Evolutionary conservation across 2,797 vertebrate genomes (phyloP).

Genomic region (Squalus acanthias): DNA sequence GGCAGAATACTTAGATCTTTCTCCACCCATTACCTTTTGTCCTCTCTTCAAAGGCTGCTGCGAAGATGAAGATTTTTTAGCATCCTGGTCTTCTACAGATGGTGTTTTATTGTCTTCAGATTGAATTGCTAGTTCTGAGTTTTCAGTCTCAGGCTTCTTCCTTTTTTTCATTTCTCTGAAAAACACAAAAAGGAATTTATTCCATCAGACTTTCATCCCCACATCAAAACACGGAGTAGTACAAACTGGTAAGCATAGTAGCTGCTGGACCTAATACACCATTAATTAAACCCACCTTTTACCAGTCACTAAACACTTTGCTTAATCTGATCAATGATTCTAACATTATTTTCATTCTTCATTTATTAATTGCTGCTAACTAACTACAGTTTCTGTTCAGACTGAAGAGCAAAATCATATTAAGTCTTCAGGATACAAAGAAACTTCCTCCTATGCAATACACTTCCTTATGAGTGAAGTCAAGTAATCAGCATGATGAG

Average conservation of each 20-base stretch:
- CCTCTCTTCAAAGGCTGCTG: constrained; percentile 76
- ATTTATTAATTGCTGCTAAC: background rate
- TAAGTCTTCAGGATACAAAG: background rate
- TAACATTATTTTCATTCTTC: background rate
- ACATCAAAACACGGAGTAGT: no score
- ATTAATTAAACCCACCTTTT: background rate
- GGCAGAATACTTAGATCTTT: background rate
- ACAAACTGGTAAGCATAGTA: background rate
- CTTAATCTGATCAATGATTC: background rate
- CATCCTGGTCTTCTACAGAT: constrained; percentile 49
- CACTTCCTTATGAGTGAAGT: background rate
- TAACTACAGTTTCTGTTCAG: background rate
- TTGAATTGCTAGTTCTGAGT: constrained; percentile 50
- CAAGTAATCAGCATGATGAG: background rate
- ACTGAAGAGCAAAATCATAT: background rate
- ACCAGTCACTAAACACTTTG: background rate
- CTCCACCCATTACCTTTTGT: constrained; percentile 69
- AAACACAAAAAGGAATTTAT: constrained; percentile 32
- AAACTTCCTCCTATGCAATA: background rate
- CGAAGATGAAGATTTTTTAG: constrained; percentile 48
- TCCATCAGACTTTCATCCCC: background rate
- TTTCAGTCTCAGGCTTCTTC: constrained; percentile 63
- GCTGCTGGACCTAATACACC: background rate
- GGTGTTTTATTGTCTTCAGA: constrained; percentile 54
- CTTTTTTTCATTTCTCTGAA: constrained; percentile 87